These are phyloP conservation scores for Geophilus truncorum DNA, from an alignment of 2,888 invertebrate genomes.

Conservation along the genomic window DNA sequence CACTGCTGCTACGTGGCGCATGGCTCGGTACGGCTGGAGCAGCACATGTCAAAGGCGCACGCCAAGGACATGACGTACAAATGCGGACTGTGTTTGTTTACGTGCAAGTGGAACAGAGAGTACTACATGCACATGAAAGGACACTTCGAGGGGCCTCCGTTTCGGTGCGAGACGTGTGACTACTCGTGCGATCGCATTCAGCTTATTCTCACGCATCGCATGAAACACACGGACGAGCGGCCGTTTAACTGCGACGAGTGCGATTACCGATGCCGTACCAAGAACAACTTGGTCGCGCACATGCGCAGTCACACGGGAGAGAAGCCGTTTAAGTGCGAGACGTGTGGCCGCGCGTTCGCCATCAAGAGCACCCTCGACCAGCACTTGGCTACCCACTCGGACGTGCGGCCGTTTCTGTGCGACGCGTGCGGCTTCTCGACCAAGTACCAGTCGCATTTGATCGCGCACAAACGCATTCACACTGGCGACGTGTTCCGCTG, in stretches of 20 bases:
- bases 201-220: constrained; percentile 57
- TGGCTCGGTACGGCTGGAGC: constrained; percentile 53
- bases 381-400: constrained; percentile 56
- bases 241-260: constrained; percentile 55
- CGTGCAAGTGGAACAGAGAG: constrained; percentile 59
- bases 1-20: constrained; percentile 55
- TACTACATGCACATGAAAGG: constrained; percentile 59
- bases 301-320: constrained; percentile 58
- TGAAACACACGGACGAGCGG: constrained; percentile 54
- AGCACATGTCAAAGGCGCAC: constrained; percentile 56
- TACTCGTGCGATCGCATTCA: constrained; percentile 54
- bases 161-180: constrained; percentile 59
- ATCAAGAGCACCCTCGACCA: constrained; percentile 58
- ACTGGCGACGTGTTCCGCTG: constrained; percentile 60
- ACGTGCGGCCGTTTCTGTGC: constrained; percentile 58
- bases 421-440: constrained; percentile 64
- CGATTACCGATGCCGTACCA: constrained; percentile 57
- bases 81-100: constrained; percentile 60
- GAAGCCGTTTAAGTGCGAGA: constrained; percentile 56
- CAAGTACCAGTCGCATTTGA: constrained; percentile 61
- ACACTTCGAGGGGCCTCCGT: constrained; percentile 61
- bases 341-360: constrained; percentile 58
- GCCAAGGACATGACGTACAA: constrained; percentile 57
- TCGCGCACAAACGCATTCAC: constrained; percentile 61
- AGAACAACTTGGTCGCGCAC: constrained; percentile 58